Conservation (phyloP, 2,113 vertebrate species). For the Scomber japonicus region DNA sequence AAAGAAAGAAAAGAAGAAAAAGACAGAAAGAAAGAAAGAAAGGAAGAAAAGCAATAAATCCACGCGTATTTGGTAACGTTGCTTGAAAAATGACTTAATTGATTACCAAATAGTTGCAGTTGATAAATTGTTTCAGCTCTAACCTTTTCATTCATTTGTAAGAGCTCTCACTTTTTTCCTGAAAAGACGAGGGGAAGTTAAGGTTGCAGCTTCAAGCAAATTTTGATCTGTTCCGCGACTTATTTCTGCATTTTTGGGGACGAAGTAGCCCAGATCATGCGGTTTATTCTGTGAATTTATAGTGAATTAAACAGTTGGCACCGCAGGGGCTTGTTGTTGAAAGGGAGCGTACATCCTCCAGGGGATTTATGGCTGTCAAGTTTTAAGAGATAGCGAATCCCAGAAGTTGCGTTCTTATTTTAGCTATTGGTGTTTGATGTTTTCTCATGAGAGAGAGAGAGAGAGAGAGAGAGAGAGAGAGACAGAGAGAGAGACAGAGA, state of each 20-base stretch:
- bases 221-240: background rate
- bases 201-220: background rate
- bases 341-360: constrained; percentile 11
- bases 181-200: no score
- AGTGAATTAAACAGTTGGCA: constrained; percentile 30
- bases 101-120: background rate
- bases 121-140: no score
- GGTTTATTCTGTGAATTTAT: constrained; percentile 11
- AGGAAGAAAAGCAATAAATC: background rate
- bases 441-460: constrained; percentile 33
- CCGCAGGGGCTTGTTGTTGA: constrained; percentile 23
- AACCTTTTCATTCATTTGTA: no score
- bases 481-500: background rate
- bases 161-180: no score
- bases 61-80: background rate
- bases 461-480: background rate
- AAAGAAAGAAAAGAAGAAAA: background rate
- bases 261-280: background rate
- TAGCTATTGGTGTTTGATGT: constrained; percentile 43
- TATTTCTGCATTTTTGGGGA: constrained; percentile 19
- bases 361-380: constrained; percentile 26
- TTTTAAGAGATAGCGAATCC: constrained; percentile 48
- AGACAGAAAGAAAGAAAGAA: background rate
- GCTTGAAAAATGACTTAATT: background rate
- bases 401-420: constrained; percentile 48